Evolutionary conservation across 1,140 invertebrate species (phyloP), one percentile per base, ranked within the genome.

Genomic region (Eciton burchellii): DNA sequence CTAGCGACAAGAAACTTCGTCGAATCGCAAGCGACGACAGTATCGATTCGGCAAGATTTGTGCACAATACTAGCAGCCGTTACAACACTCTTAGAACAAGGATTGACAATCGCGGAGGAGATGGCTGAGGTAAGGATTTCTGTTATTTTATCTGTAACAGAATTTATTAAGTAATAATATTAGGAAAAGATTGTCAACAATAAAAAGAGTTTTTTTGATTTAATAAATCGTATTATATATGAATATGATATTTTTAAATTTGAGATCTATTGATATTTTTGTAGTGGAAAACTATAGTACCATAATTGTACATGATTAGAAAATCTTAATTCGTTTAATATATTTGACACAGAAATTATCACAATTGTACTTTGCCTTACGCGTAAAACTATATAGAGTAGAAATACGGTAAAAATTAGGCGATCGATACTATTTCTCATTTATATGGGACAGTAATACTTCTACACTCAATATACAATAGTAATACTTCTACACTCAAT

Each of bases 11-110:
- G 54, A 84, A 81, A n/a, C 68, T 88, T 11, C 82, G 87, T 43
- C 63, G 87, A 65, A 83, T 84, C 41, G 72, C 81, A 6, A 88
- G 87, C 35, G 87, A 88, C 43, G 73, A 84, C 43, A 88, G 81
- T 35, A 86, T 88, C 57, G 70, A 74, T 2, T 60, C 86, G 29
- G 35, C 41, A n/a, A 65, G 62, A 82, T 73, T 70, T 14, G 41
- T n/a, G n/a, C 79, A 84, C 29, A 56, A 56, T 26, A 45, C 8
- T 9, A 49, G 59, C 12, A 12, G 11, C n/a, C 63, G 26, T 60
- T 71, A 56, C 59, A 63, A 45, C 11, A 6, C 19, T 21, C 19
- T 66, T 9, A 43, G 60, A 72, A 5, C 65, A 21, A 71, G 54
- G 43, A 73, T 19, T 11, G 54, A 81, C 16, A 54, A 70, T 62